phyloP scores from a whole-genome alignment of 2,797 vertebrate genomes.

The Myotis myotis region DNA sequence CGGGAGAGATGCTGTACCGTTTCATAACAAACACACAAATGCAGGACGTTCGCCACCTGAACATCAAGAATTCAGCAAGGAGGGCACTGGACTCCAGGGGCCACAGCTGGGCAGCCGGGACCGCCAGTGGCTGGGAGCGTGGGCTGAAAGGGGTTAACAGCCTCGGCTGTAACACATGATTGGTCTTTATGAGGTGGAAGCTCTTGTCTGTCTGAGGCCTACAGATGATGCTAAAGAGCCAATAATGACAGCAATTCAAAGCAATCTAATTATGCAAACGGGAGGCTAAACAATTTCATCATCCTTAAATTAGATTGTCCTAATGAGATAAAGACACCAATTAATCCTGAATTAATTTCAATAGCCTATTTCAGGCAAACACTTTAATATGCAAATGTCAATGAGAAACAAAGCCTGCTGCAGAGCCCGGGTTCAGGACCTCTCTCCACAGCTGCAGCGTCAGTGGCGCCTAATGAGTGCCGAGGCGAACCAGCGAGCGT shows the following conservation, averaged over 20 bases:
- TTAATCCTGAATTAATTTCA: slow-evolving; percentile 99
- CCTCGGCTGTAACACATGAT: slow-evolving; percentile 96
- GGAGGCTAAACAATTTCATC: slow-evolving; percentile 99
- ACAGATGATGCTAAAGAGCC: slow-evolving; percentile 99
- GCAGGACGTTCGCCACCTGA: not conserved
- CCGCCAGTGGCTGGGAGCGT: slow-evolving; percentile 76
- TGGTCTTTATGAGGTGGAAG: slow-evolving; percentile 98
- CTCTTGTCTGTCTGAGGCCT: slow-evolving; percentile 94
- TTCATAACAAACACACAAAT: not conserved
- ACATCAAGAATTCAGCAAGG: slow-evolving; percentile 30
- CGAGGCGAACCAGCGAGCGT: slow-evolving; percentile 83
- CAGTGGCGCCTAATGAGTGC: slow-evolving; percentile 88
- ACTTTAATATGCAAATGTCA: slow-evolving; percentile 99
- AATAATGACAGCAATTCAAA: slow-evolving; percentile 99
- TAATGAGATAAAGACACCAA: slow-evolving; percentile 99
- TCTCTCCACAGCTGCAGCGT: slow-evolving; percentile 88
- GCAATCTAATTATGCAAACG: slow-evolving; percentile 99
- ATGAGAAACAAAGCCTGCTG: slow-evolving; percentile 94
- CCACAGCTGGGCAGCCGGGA: slow-evolving; percentile 48
- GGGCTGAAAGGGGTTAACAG: slow-evolving; percentile 95
- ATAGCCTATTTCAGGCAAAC: slow-evolving; percentile 99
- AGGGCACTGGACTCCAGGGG: fast-evolving
- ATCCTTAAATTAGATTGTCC: slow-evolving; percentile 99
- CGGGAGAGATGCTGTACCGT: not conserved
- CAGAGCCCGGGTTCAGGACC: slow-evolving; percentile 91